A percentile compares a stretch with the other conserved stretches of the same genome.
These are phyloP conservation scores for Galeruca laticollis DNA, from an alignment of 2,888 invertebrate species.

Conservation along the genomic window DNA sequence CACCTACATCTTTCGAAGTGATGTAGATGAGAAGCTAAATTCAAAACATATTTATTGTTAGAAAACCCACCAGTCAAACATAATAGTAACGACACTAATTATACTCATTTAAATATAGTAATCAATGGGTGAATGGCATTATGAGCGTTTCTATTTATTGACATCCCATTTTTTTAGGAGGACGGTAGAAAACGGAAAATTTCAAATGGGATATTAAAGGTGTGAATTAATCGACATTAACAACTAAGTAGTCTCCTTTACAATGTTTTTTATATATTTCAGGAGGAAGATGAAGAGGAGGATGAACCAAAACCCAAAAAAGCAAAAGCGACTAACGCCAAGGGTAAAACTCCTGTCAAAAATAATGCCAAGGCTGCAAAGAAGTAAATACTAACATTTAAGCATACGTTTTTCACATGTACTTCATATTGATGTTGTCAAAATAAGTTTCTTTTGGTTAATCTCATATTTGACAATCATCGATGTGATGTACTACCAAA, in stretches of 20 bases:
- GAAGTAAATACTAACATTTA: constrained; percentile 67
- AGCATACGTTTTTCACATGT: constrained; percentile 1
- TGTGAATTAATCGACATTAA: constrained; percentile 49
- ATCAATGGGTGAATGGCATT: background rate
- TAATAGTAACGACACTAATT: background rate
- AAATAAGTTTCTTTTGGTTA: background rate
- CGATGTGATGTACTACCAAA: constrained; percentile 13
- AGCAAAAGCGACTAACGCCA: constrained; percentile 79
- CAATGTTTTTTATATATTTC: constrained; percentile 57
- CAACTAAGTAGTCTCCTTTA: constrained; percentile 21
- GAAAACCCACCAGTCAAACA: background rate
- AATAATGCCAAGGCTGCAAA: constrained; percentile 70
- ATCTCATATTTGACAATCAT: background rate
- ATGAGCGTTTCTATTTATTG: constrained; percentile 23
- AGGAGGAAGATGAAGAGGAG: constrained; percentile 79
- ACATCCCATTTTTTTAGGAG: constrained; percentile 52
- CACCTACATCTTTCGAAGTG: too few species aligned
- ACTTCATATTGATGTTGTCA: background rate
- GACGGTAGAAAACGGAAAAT: constrained; percentile 59
- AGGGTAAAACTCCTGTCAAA: constrained; percentile 76
- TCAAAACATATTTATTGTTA: too few species aligned
- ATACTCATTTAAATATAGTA: background rate
- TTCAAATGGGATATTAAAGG: constrained; percentile 59
- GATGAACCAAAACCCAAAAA: constrained; percentile 82
- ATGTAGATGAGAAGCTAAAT: too few species aligned